These are phyloP conservation scores for Hippoglossus hippoglossus DNA, from an alignment of 2,797 vertebrate genomes.

Conservation along the genomic window DNA sequence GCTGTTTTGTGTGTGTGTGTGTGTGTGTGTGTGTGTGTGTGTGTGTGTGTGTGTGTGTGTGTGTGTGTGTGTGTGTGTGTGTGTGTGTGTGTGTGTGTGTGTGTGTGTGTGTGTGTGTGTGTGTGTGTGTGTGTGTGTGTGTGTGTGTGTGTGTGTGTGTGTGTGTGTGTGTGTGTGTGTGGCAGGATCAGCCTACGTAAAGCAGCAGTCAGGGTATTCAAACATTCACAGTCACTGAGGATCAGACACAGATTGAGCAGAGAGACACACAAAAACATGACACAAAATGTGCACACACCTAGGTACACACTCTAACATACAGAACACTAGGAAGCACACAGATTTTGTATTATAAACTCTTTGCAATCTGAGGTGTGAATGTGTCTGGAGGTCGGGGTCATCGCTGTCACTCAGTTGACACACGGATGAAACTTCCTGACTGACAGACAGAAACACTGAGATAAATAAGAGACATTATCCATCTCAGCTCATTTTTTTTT, in stretches of 20 bases:
- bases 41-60: background rate
- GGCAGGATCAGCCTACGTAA: constrained; percentile 62
- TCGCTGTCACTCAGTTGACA: constrained; percentile 10
- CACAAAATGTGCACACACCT: background rate
- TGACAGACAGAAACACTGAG: constrained; percentile 9
- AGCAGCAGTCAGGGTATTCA: constrained; percentile 52
- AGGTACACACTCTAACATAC: no score
- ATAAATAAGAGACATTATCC: background rate
- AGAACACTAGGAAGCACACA: no score
- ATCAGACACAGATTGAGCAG: constrained; percentile 44
- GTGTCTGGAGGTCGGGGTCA: constrained; percentile 8
- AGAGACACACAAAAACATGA: constrained; percentile 19
- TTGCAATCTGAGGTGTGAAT: no score
- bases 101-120: no score
- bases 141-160: background rate
- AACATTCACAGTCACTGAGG: constrained; percentile 28
- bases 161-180: constrained; percentile 3
- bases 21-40: no score
- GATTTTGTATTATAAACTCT: no score
- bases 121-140: no score
- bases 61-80: background rate
- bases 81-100: no score
- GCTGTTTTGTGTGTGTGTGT: no score
- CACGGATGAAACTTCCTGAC: background rate
- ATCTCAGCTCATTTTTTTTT: background rate